These are phyloP conservation scores for Todiramphus chloris DNA, from an alignment of 2,113 vertebrate genomes.

Conservation along the genomic window DNA sequence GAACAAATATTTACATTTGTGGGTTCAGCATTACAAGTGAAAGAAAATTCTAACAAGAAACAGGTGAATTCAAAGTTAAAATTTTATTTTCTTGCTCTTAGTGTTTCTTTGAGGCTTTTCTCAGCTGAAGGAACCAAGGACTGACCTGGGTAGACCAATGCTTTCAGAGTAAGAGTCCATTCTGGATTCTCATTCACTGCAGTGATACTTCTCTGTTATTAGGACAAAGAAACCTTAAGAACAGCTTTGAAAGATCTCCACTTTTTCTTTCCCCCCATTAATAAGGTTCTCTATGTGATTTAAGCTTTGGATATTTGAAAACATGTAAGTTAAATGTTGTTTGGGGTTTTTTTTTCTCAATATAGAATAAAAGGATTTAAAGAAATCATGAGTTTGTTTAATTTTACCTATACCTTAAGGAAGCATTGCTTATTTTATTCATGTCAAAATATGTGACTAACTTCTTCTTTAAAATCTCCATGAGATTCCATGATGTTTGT, in stretches of 20 bases:
- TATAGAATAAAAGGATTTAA: neutral
- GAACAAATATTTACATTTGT: neutral
- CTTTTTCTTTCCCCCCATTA: neutral
- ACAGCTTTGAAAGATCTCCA: neutral
- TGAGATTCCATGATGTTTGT: neutral
- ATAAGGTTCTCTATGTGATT: neutral
- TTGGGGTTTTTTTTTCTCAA: neutral
- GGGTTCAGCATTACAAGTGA: neutral
- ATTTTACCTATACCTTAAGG: neutral
- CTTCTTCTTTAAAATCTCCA: neutral
- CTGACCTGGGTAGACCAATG: neutral
- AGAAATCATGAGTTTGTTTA: neutral
- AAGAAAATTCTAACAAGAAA: neutral
- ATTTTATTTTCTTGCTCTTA: neutral
- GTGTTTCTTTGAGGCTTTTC: neutral
- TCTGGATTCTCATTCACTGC: neutral
- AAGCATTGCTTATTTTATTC: neutral
- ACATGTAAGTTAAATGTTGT: neutral
- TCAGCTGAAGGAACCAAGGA: neutral
- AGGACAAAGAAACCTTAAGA: neutral
- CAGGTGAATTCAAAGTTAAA: neutral
- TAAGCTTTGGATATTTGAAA: neutral
- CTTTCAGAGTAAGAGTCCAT: neutral
- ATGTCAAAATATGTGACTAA: neutral
- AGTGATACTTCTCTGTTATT: neutral